Percentiles rank a stretch among this genome's conserved stretches.
Conservation (phyloP, 92 coral and sea anemone species). For the Bergia sp. region DNA sequence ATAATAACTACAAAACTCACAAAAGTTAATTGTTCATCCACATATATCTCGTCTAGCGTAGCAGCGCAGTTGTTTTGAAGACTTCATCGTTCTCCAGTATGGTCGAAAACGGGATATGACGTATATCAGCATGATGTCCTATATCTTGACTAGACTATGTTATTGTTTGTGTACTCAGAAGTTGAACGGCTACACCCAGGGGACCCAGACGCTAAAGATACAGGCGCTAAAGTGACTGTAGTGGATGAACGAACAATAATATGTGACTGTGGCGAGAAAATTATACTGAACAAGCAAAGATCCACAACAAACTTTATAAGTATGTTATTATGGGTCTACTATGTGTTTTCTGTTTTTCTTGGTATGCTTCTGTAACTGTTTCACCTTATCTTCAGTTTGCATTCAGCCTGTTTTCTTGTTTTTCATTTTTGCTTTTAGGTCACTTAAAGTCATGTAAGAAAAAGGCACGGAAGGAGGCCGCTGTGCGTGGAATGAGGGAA, state of each 20-base stretch:
- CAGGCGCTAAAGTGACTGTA: not conserved
- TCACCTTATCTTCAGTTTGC: not conserved
- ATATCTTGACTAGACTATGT: not conserved
- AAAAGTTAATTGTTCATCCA: too few relatives aligned
- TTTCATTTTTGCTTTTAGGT: not conserved
- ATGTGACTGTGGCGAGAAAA: not conserved
- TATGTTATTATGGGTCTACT: not conserved
- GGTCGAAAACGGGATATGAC: too few relatives aligned
- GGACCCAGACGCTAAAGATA: not conserved
- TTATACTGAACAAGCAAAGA: not conserved
- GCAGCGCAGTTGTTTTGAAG: too few relatives aligned
- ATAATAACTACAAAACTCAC: too few relatives aligned
- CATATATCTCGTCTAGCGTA: too few relatives aligned
- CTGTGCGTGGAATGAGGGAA: not conserved
- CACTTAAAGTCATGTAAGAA: not conserved
- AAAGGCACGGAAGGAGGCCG: constrained; percentile 3
- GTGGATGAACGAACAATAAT: not conserved
- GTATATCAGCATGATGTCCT: too few relatives aligned
- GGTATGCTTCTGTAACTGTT: not conserved
- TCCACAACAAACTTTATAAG: not conserved
- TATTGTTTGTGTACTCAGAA: not conserved
- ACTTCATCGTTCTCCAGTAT: too few relatives aligned
- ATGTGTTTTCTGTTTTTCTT: not conserved
- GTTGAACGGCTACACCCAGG: not conserved
- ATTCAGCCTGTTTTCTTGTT: not conserved